Percentiles rank a stretch among this genome's conserved stretches.
Evolutionary conservation across 2,888 invertebrate species (phyloP).

Genomic region (Pandemis corylana): DNA sequence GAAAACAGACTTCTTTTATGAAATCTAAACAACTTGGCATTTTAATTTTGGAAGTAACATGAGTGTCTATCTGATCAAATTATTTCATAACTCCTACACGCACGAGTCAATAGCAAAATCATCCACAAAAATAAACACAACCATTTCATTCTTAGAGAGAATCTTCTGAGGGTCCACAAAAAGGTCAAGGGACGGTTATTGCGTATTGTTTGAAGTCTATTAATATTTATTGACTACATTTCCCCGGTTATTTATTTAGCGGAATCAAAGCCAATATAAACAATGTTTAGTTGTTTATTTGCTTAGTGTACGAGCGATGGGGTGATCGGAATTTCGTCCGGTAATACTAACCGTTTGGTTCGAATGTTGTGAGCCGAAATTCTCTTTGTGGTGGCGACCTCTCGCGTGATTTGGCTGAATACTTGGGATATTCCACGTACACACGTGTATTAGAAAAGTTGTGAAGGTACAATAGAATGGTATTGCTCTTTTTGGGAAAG

Average conservation of each 20-base stretch:
- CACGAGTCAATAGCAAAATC: neutral
- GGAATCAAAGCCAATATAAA: slow-evolving; percentile 37
- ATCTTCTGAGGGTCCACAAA: slow-evolving; percentile 11
- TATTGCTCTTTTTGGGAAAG: slow-evolving; percentile 6
- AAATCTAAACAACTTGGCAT: too few relatives aligned
- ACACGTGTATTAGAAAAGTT: slow-evolving; percentile 38
- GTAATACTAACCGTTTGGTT: slow-evolving; percentile 42
- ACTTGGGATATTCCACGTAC: slow-evolving; percentile 22
- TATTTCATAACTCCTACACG: neutral
- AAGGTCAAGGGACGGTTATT: slow-evolving; percentile 24
- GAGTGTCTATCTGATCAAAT: too few relatives aligned
- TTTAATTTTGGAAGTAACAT: too few relatives aligned
- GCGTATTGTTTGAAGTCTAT: slow-evolving; percentile 18
- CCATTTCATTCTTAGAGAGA: neutral
- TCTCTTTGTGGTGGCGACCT: slow-evolving; percentile 43
- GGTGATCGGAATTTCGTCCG: slow-evolving; percentile 43
- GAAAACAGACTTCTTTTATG: too few relatives aligned
- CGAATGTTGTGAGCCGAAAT: slow-evolving; percentile 40
- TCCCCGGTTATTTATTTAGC: slow-evolving; percentile 19
- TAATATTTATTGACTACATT: slow-evolving; percentile 25
- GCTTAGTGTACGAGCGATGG: slow-evolving; percentile 36
- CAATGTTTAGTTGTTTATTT: slow-evolving; percentile 43
- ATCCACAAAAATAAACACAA: neutral
- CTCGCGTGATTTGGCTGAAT: slow-evolving; percentile 33
- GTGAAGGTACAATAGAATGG: slow-evolving; percentile 10